phyloP scores from a whole-genome alignment of 2,888 invertebrate genomes.

The Oxyteleia sp. region DNA sequence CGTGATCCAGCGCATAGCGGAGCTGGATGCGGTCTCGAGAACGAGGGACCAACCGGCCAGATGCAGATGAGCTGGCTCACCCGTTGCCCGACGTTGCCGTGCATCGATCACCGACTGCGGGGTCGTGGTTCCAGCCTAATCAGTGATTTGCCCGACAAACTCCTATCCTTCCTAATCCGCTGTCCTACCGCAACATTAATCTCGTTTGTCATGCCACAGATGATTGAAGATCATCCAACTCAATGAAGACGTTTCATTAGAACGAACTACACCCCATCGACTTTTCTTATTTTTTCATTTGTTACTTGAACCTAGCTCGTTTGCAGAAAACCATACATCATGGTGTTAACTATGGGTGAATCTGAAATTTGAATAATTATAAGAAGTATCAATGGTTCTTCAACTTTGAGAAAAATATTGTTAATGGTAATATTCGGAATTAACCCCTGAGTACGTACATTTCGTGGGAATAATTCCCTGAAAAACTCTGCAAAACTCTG shows the following conservation, averaged over 20 bases:
- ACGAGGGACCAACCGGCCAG: conserved; percentile 75
- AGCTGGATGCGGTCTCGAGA: conserved; percentile 57
- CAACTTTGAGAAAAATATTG: too few relatives aligned
- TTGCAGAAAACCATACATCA: too few relatives aligned
- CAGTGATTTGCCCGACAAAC: conserved; percentile 77
- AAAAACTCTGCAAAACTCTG: too few relatives aligned
- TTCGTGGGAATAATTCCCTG: too few relatives aligned
- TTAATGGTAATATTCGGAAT: too few relatives aligned
- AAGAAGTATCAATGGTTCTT: too few relatives aligned
- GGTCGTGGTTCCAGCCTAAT: conserved; percentile 81
- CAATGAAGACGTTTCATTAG: conserved; percentile 77
- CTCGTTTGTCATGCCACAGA: conserved; percentile 82
- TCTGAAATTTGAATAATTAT: too few relatives aligned
- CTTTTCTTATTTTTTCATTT: conserved; percentile 41
- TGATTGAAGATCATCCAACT: conserved; percentile 78
- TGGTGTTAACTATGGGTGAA: too few relatives aligned
- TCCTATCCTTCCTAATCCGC: conserved; percentile 81
- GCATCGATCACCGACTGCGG: conserved; percentile 83
- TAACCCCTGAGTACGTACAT: too few relatives aligned
- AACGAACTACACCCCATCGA: conserved; percentile 71
- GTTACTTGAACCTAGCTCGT: conserved; percentile 37
- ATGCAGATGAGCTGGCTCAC: conserved; percentile 84
- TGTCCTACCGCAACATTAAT: conserved; percentile 79
- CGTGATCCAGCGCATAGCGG: conserved; percentile 54
- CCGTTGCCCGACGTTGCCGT: conserved; percentile 67